These are phyloP conservation scores for Carollia perspicillata DNA, from an alignment of 2,113 vertebrate genomes.

Conservation along the genomic window DNA sequence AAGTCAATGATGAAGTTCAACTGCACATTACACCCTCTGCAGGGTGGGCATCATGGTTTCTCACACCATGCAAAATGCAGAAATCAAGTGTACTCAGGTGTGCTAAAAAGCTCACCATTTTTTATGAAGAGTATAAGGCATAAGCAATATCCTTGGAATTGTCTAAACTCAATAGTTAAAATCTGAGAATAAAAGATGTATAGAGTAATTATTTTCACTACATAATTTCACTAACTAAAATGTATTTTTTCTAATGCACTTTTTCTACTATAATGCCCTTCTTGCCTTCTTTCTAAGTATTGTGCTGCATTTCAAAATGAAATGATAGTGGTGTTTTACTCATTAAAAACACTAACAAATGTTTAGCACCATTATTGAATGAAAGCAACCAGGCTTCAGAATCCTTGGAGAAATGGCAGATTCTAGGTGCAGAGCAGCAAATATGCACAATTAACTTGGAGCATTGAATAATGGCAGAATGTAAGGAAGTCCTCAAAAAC, in stretches of 20 bases:
- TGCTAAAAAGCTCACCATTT: neutral
- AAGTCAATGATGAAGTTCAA: neutral
- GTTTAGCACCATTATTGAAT: neutral
- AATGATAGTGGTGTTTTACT: neutral
- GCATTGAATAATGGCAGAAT: rapidly evolving
- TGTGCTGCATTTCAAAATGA: neutral
- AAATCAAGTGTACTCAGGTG: neutral
- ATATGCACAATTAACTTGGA: too few species aligned
- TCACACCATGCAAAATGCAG: neutral
- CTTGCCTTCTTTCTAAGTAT: neutral
- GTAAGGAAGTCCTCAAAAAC: neutral
- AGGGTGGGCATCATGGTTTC: neutral
- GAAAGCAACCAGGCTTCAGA: neutral
- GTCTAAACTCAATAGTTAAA: neutral
- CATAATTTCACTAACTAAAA: neutral
- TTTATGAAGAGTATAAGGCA: neutral
- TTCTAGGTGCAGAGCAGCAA: too few species aligned
- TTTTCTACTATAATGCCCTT: neutral
- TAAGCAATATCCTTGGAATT: neutral
- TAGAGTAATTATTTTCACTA: neutral
- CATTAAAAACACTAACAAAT: neutral
- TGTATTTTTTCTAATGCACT: neutral
- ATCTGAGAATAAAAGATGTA: neutral
- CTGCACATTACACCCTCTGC: rapidly evolving
- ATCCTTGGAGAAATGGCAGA: neutral